A percentile compares a stretch with the other conserved stretches of the same genome.
Evolutionary conservation across 2,888 invertebrate genomes (phyloP).

Genomic region (Rhyacophila evoluta): DNA sequence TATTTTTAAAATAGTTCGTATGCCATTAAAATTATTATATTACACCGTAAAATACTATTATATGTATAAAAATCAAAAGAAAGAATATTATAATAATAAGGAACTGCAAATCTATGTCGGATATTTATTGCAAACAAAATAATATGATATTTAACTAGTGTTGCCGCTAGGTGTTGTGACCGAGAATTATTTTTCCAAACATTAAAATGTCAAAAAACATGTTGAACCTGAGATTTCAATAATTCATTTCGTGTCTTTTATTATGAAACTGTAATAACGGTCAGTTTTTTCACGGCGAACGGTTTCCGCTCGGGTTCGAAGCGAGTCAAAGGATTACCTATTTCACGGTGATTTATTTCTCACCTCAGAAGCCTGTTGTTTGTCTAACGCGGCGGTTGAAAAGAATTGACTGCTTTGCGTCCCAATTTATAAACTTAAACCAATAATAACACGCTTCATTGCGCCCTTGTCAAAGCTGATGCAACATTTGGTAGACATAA

Average conservation of each 20-base stretch:
- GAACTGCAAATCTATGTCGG: too few relatives aligned
- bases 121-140: too few relatives aligned
- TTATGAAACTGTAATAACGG: background rate
- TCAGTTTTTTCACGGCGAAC: background rate
- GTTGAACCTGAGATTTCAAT: background rate
- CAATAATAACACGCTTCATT: slow-evolving; percentile 12
- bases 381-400: background rate
- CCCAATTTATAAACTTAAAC: slow-evolving; percentile 1
- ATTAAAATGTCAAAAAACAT: background rate
- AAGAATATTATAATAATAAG: too few relatives aligned
- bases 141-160: too few relatives aligned
- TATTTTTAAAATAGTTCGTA: too few relatives aligned
- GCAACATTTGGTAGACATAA: too few relatives aligned
- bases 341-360: slow-evolving; percentile 22
- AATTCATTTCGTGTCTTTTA: background rate
- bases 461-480: background rate
- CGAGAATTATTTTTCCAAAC: too few relatives aligned
- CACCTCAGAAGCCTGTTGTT: background rate
- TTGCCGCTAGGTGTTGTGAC: too few relatives aligned
- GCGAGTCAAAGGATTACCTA: background rate
- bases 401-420: background rate
- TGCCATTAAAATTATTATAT: too few relatives aligned
- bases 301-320: background rate
- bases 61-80: too few relatives aligned
- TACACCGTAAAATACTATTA: too few relatives aligned